These are phyloP conservation scores for Drosophila rellima DNA, from an alignment of 2,888 invertebrate genomes.

Conservation along the genomic window DNA sequence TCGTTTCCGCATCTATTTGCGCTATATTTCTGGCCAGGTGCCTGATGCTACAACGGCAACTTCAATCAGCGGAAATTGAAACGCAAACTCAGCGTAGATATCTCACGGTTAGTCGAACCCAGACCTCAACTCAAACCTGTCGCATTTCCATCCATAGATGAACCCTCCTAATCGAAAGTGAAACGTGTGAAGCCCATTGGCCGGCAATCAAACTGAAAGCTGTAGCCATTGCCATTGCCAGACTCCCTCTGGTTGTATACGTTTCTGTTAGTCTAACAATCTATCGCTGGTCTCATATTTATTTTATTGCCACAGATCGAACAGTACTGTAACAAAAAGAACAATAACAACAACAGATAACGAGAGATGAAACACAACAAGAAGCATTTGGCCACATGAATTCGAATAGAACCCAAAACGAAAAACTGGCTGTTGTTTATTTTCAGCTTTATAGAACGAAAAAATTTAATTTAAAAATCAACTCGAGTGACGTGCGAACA, in stretches of 20 bases:
- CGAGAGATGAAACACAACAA: conserved; percentile 10
- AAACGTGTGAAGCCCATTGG: conserved; percentile 56
- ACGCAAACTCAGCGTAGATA: conserved; percentile 51
- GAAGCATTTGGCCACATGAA: conserved; percentile 28
- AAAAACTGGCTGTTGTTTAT: conserved; percentile 57
- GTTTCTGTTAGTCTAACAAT: conserved; percentile 46
- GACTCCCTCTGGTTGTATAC: not conserved
- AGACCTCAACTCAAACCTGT: conserved; percentile 5
- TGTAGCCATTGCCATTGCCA: conserved; percentile 21
- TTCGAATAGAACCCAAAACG: conserved; percentile 18
- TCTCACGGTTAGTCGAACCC: not conserved
- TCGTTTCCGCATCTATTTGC: conserved; percentile 54
- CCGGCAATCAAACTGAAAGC: conserved; percentile 50
- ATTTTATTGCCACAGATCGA: conserved; percentile 55
- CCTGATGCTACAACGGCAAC: conserved; percentile 50
- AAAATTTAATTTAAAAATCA: conserved; percentile 73
- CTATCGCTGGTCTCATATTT: conserved; percentile 57
- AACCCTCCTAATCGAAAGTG: conserved; percentile 34
- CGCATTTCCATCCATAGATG: not conserved
- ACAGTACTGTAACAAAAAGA: conserved; percentile 1
- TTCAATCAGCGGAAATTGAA: conserved; percentile 80
- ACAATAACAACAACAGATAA: conserved; percentile 23
- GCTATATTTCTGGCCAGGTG: conserved; percentile 57
- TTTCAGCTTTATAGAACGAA: conserved; percentile 40
- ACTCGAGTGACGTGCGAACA: conserved; percentile 69